Conservation (phyloP, 2,113 vertebrate species). For the Brachypteracias leptosomus region DNA sequence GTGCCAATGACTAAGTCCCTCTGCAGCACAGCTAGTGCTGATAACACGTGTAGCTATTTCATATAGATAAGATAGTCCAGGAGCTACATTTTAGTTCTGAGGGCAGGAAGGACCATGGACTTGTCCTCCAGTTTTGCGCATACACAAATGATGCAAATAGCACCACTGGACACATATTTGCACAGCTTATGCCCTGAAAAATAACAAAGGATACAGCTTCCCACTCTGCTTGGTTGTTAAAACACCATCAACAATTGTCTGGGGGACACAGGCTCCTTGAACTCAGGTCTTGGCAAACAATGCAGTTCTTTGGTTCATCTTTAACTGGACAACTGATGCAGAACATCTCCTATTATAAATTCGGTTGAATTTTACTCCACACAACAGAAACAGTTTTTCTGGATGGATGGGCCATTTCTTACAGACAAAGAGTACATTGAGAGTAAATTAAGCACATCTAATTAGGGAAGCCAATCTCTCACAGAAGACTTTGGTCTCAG, state of each 20-base stretch:
- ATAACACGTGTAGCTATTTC: neutral
- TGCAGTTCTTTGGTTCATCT: neutral
- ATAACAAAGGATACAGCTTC: neutral
- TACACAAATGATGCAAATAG: accelerated
- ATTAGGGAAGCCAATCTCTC: neutral
- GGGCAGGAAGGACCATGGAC: neutral
- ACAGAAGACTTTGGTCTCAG: neutral
- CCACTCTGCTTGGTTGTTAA: neutral
- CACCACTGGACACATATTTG: neutral
- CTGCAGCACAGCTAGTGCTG: neutral
- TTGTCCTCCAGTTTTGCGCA: neutral
- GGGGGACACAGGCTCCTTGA: neutral
- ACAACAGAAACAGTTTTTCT: slow-evolving; percentile 46
- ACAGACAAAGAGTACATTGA: neutral
- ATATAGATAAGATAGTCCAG: neutral
- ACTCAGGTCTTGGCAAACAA: neutral
- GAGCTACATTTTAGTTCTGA: neutral
- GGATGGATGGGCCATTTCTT: slow-evolving; percentile 21
- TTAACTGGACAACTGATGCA: slow-evolving; percentile 30
- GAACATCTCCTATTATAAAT: neutral
- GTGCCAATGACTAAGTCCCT: neutral
- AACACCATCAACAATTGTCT: neutral
- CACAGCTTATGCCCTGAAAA: neutral
- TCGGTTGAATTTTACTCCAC: neutral
- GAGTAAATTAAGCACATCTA: slow-evolving; percentile 38